phyloP scores from a whole-genome alignment of 2,797 vertebrate genomes.

The Aplochiton taeniatus region DNA sequence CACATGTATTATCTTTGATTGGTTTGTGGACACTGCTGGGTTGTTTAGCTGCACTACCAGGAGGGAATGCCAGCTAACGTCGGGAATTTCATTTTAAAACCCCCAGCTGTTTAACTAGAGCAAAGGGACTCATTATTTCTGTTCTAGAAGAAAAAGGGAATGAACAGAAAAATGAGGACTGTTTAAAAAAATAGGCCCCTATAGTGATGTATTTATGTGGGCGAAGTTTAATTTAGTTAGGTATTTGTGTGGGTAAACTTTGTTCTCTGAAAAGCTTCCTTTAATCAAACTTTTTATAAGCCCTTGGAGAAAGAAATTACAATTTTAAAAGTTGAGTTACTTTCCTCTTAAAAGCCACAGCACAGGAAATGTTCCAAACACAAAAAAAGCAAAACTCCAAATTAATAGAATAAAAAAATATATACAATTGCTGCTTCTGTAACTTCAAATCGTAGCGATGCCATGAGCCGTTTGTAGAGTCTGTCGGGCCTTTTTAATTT shows the following conservation, averaged over 20 bases:
- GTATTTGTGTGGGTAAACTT: slow-evolving; percentile 14
- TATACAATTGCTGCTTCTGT: not conserved
- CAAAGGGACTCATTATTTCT: slow-evolving; percentile 44
- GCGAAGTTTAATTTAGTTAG: slow-evolving; percentile 19
- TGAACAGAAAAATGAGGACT: slow-evolving; percentile 21
- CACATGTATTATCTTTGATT: not conserved
- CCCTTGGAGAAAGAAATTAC: no score
- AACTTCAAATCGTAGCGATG: not conserved
- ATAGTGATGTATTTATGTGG: slow-evolving; percentile 7
- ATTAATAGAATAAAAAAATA: slow-evolving; percentile 7
- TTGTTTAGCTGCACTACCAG: not conserved
- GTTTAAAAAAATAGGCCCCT: slow-evolving; percentile 4
- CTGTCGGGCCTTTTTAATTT: not conserved
- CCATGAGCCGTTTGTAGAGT: slow-evolving; percentile 1
- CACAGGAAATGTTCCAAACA: not conserved
- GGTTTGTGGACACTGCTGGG: not conserved
- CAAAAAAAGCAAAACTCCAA: slow-evolving; percentile 1
- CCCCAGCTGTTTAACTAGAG: slow-evolving; percentile 11
- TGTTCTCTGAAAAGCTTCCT: not conserved
- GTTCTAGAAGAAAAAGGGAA: slow-evolving; percentile 16
- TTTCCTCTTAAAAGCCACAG: no score
- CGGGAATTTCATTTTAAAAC: slow-evolving; percentile 18
- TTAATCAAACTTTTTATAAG: not conserved
- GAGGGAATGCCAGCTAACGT: slow-evolving; percentile 5
- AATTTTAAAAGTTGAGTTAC: no score